Evolutionary conservation across 2,113 vertebrate species (phyloP), one percentile per base, ranked within the genome.

Genomic region (Syngnathus typhle): DNA sequence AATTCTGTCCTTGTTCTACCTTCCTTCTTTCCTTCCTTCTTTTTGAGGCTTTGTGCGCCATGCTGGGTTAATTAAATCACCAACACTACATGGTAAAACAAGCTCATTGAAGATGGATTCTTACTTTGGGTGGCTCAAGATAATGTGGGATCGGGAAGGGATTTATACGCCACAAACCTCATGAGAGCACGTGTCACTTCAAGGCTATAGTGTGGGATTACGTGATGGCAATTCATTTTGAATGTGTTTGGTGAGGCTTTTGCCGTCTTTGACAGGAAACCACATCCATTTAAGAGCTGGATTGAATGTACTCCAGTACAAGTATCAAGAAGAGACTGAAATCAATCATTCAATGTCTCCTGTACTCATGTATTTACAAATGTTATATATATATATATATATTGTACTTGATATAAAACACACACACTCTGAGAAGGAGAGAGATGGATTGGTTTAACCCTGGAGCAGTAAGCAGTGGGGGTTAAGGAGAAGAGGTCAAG

Each of bases 1-100:
- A 11, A 60, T 55, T 72, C 21, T 58, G 68, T 51, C 32, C 36
- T 69, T 70, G 55, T 64, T 71, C 60, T 64, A 73, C 23, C 55
- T 38, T 72, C 54, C 61, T 66, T 71, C 54, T 59, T 66, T 71
- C 65, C 67, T 68, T 54, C 8, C 41, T 39, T 71, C 21, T 71
- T 70, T 69, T 77, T 58, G 41, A 61, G 79, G 73, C 68, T 79
- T 39, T 74, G 46, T 46, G 65, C 73, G 59, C 63, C 67, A 43
- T 23, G 63, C 70, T 44, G 44, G 59, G 74, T 73, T 86, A 70
- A 85, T 84, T 87, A 82, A 87, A 87, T 86, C 84, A 81, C 77
- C 61, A 80, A 62, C 37, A 66, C 79, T 84, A 86, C 76, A 88
- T 79, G 80, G 70, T 74, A 84, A 88, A 85, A 79, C 70, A 82